Percentiles rank a stretch among this genome's conserved stretches.
Conservation (phyloP, 2,888 invertebrate species). For the Perithous albicinctus region DNA sequence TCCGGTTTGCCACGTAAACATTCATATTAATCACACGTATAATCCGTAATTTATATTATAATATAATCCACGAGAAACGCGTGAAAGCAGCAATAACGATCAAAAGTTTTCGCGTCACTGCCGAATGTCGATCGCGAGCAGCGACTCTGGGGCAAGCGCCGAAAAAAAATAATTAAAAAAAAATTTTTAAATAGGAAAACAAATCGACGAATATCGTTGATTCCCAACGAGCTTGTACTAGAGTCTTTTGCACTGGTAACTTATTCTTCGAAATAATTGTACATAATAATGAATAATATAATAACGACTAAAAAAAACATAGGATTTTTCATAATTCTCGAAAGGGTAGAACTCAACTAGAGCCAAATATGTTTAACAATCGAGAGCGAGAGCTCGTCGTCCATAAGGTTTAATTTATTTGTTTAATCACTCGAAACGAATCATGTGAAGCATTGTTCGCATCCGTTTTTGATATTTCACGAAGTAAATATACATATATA, state of each 20-base stretch:
- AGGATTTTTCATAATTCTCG: constrained; percentile 21
- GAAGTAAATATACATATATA: neutral
- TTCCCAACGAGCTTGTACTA: neutral
- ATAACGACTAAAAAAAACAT: constrained; percentile 16
- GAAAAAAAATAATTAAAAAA: neutral
- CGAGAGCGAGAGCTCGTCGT: constrained; percentile 16
- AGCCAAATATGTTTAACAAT: constrained; percentile 41
- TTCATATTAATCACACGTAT: neutral
- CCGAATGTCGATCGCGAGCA: neutral
- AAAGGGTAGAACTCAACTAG: constrained; percentile 42
- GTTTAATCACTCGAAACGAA: constrained; percentile 20
- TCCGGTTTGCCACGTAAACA: neutral
- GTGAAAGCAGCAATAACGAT: constrained; percentile 43
- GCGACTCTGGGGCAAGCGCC: neutral
- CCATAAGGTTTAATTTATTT: constrained; percentile 32
- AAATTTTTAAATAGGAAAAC: too few relatives aligned
- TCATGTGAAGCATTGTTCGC: constrained; percentile 40
- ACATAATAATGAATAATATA: constrained; percentile 22
- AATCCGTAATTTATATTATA: neutral
- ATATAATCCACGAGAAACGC: constrained; percentile 4
- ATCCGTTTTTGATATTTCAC: constrained; percentile 20
- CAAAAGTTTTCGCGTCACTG: constrained; percentile 37
- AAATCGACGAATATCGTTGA: constrained; percentile 2
- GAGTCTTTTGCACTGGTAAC: constrained; percentile 20
- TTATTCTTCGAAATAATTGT: constrained; percentile 50